A percentile compares a stretch with the other conserved stretches of the same genome.
Evolutionary conservation across 2,797 vertebrate species (phyloP).

Genomic region (Sarcoramphus papa): DNA sequence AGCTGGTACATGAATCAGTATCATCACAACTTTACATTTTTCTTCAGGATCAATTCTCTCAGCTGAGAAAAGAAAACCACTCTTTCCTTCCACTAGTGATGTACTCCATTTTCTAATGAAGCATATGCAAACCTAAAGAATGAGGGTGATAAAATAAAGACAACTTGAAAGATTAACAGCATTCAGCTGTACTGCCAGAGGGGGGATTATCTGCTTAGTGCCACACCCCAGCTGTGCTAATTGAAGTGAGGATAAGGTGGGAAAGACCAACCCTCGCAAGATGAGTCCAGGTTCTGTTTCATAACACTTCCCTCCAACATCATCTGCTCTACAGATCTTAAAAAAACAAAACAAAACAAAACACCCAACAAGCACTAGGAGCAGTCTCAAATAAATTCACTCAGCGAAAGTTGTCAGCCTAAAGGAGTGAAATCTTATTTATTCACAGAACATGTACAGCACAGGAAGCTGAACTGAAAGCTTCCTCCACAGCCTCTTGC

Average conservation of each 20-base stretch:
- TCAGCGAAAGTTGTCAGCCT: neutral
- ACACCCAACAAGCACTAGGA: neutral
- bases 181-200: constrained; percentile 37
- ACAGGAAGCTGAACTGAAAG: neutral
- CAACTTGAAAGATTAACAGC: constrained; percentile 49
- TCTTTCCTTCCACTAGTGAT: neutral
- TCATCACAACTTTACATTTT: neutral
- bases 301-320: neutral
- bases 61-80: neutral
- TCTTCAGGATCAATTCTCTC: neutral
- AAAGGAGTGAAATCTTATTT: neutral
- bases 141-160: constrained; percentile 35
- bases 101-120: constrained; percentile 25
- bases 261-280: constrained; percentile 1
- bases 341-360: too few relatives aligned
- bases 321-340: neutral
- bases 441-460: neutral
- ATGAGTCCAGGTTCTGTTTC: constrained; percentile 5
- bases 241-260: constrained; percentile 41
- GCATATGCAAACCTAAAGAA: neutral
- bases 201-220: constrained; percentile 42
- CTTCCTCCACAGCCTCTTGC: neutral
- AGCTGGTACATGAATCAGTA: neutral
- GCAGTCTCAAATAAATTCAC: neutral
- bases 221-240: constrained; percentile 25